Conservation (phyloP, 2,113 vertebrate genomes). For the Athene cunicularia region DNA sequence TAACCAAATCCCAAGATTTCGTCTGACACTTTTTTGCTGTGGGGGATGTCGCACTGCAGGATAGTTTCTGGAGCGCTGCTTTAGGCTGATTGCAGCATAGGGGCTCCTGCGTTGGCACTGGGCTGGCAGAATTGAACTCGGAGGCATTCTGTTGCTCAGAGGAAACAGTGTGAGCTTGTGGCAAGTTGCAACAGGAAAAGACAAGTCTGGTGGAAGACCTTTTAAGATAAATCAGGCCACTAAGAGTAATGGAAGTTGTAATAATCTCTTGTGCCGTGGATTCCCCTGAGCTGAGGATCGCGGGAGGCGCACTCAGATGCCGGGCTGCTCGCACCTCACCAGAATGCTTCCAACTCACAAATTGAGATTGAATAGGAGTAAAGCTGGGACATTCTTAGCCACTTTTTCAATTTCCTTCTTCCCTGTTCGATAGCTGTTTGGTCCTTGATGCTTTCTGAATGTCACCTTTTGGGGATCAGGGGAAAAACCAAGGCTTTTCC, state of each 20-base stretch:
- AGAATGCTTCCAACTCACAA: neutral
- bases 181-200: neutral
- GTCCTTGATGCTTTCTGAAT: neutral
- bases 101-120: accelerated
- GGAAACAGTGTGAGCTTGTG: neutral
- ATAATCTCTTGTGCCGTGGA: neutral
- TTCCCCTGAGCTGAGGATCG: neutral
- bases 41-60: neutral
- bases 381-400: neutral
- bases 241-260: neutral
- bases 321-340: neutral
- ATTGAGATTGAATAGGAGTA: neutral
- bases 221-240: neutral
- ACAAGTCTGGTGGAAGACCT: neutral
- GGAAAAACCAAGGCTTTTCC: neutral
- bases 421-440: neutral
- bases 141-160: neutral
- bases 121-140: neutral
- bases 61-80: neutral
- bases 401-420: neutral
- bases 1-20: neutral
- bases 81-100: accelerated
- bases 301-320: accelerated
- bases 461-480: neutral
- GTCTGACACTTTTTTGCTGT: accelerated